Conservation (phyloP, 2,888 invertebrate genomes). For the Andricus curvator region DNA sequence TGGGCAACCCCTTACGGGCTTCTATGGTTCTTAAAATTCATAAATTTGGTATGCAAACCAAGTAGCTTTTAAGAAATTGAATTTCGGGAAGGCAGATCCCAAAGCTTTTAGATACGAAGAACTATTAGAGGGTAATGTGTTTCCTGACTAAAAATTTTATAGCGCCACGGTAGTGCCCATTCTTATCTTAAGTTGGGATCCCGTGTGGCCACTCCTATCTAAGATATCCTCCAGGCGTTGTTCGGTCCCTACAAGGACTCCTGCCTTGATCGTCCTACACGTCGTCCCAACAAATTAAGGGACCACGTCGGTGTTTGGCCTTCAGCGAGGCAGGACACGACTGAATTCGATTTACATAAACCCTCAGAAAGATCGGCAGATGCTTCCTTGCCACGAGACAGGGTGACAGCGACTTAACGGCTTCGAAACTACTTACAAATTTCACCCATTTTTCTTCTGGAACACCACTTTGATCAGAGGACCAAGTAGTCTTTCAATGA, state of each 20-base stretch:
- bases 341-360: slow-evolving; percentile 65
- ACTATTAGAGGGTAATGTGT: slow-evolving; percentile 74
- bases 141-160: slow-evolving; percentile 64
- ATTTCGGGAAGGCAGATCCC: slow-evolving; percentile 60
- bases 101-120: slow-evolving; percentile 52
- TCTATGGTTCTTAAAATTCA: background rate
- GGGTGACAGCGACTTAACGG: slow-evolving; percentile 50
- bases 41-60: background rate
- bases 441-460: background rate
- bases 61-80: slow-evolving; percentile 62
- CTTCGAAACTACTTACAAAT: slow-evolving; percentile 38
- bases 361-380: slow-evolving; percentile 57
- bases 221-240: slow-evolving; percentile 66
- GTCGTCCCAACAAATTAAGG: slow-evolving; percentile 65
- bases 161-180: slow-evolving; percentile 69
- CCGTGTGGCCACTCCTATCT: slow-evolving; percentile 66
- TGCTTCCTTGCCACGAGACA: slow-evolving; percentile 46
- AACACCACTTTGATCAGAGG: background rate
- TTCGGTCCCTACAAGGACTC: slow-evolving; percentile 62
- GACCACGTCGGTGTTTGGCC: slow-evolving; percentile 56
- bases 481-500: background rate
- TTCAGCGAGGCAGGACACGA: slow-evolving; percentile 57
- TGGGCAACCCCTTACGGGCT: background rate
- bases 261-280: slow-evolving; percentile 55
- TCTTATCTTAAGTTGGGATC: slow-evolving; percentile 70